A percentile compares a stretch with the other conserved stretches of the same genome.
Conservation (phyloP, 2,797 vertebrate species). For the Falco peregrinus region DNA sequence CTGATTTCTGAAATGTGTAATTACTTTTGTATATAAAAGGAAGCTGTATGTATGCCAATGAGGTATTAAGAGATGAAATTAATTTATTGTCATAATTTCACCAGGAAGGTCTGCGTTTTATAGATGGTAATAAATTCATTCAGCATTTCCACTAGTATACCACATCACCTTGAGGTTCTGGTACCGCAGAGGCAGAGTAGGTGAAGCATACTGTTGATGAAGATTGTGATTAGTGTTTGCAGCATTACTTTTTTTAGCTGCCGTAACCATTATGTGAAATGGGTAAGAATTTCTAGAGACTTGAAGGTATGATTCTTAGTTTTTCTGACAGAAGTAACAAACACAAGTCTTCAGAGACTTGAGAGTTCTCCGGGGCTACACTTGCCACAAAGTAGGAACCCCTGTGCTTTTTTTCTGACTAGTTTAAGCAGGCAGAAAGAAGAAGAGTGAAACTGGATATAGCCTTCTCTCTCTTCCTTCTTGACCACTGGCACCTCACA, state of each 20-base stretch:
- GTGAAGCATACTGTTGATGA: not conserved
- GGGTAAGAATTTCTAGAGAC: not conserved
- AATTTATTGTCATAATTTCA: not conserved
- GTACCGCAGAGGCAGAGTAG: not conserved
- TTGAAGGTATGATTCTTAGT: not conserved
- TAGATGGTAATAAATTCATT: not conserved
- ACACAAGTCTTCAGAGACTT: not conserved
- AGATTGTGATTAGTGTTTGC: not conserved
- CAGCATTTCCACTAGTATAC: not conserved
- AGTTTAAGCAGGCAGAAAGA: not conserved
- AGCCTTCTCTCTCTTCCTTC: fast-evolving
- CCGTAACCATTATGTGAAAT: not conserved
- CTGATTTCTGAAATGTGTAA: not conserved
- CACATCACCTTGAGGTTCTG: not conserved
- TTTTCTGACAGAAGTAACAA: not conserved
- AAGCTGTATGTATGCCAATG: not conserved
- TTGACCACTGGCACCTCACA: not conserved
- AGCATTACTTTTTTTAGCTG: not conserved
- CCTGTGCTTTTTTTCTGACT: not conserved
- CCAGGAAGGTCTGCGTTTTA: not conserved
- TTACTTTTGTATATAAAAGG: not conserved
- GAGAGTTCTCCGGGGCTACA: not conserved
- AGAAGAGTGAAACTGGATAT: not conserved
- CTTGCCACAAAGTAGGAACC: not conserved
- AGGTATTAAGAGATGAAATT: not conserved